phyloP scores from a whole-genome alignment of 1,140 invertebrate genomes.

The Dendroctonus ponderosae region DNA sequence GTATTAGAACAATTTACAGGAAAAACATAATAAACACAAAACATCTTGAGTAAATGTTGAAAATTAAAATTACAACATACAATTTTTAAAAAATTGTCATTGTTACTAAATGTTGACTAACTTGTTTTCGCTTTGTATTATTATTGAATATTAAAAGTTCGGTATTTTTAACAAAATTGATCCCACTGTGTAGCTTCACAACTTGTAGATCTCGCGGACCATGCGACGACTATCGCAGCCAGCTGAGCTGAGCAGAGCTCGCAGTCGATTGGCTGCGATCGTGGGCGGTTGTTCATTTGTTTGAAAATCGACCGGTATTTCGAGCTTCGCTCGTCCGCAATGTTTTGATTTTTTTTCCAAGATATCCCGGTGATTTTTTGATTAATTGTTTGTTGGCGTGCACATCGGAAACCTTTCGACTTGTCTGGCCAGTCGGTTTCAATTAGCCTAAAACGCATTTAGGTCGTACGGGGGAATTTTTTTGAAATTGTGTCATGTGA shows the following conservation, averaged over 20 bases:
- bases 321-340: slow-evolving; percentile 7
- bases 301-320: slow-evolving; percentile 1
- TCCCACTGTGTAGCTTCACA: slow-evolving; percentile 5
- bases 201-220: slow-evolving; percentile 11
- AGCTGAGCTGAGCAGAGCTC: not conserved
- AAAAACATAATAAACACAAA: too few species aligned
- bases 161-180: not conserved
- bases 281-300: slow-evolving; percentile 17
- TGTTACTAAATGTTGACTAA: too few species aligned
- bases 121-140: too few species aligned
- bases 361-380: not conserved
- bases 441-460: too few species aligned
- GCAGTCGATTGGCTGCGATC: slow-evolving; percentile 13
- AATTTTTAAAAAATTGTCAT: too few species aligned
- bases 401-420: too few species aligned
- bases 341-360: slow-evolving; percentile 20
- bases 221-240: not conserved
- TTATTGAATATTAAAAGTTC: too few species aligned
- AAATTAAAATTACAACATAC: too few species aligned
- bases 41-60: too few species aligned
- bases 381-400: slow-evolving; percentile 1
- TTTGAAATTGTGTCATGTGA: slow-evolving; percentile 12
- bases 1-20: too few species aligned
- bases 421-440: too few species aligned
- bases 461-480: too few species aligned